These are phyloP conservation scores for Clostera curtula DNA, from an alignment of 2,888 invertebrate species.

Conservation along the genomic window DNA sequence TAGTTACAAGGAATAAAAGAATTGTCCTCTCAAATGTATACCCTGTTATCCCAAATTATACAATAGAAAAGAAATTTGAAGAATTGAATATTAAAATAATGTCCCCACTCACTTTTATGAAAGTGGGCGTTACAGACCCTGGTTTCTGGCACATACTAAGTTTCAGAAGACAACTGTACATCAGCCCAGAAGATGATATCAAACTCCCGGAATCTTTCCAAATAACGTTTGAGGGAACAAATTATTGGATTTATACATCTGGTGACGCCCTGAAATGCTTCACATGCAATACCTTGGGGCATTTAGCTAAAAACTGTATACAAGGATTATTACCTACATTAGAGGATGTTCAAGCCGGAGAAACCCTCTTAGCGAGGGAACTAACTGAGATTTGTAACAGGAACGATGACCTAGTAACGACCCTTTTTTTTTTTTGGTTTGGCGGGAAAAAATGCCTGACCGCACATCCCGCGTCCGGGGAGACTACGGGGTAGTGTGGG, in stretches of 20 bases:
- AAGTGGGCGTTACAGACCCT: no score
- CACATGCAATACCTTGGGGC: constrained; percentile 3
- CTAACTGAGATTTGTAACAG: not conserved
- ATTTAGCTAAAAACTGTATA: constrained; percentile 7
- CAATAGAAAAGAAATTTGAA: no score
- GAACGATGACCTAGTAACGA: not conserved
- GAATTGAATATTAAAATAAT: no score
- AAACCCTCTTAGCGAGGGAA: not conserved
- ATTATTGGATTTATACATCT: constrained; percentile 6
- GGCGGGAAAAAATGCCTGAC: no score
- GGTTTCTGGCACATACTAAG: constrained; percentile 10
- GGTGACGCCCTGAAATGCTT: constrained; percentile 5
- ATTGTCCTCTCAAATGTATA: constrained; percentile 14
- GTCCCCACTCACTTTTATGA: no score
- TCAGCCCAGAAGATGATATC: constrained; percentile 1
- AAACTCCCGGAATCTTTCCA: constrained; percentile 2
- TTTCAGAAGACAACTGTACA: constrained; percentile 8
- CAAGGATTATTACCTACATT: not conserved
- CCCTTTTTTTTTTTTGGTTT: no score
- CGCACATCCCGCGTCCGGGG: no score
- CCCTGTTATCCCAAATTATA: no score
- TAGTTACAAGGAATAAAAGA: constrained; percentile 14
- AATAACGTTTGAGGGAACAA: constrained; percentile 2
- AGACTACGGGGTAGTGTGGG: no score
- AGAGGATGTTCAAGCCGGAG: not conserved